phyloP scores from a whole-genome alignment of 1,140 invertebrate species.

The Lasaia peninsularis region DNA sequence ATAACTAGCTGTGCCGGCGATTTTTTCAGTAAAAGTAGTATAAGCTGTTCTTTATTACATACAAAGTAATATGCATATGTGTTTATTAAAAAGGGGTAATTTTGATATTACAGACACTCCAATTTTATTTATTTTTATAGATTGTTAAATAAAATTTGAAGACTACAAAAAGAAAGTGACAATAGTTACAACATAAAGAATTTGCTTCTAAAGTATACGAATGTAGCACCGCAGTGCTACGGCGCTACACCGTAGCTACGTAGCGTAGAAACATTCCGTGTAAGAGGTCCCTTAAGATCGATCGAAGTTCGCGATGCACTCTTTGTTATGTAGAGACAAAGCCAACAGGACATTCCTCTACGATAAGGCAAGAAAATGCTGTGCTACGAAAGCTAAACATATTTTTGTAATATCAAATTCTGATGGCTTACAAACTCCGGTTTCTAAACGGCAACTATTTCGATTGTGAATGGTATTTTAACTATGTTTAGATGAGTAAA shows the following conservation, averaged over 20 bases:
- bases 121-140: too few species aligned
- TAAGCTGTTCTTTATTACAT: too few species aligned
- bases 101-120: too few species aligned
- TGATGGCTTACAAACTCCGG: not conserved
- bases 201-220: not conserved
- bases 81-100: too few species aligned
- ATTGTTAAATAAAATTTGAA: too few species aligned
- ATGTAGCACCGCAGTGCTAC: not conserved
- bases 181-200: too few species aligned
- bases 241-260: not conserved
- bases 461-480: not conserved
- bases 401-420: not conserved
- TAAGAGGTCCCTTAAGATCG: slow-evolving; percentile 42
- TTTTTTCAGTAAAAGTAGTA: too few species aligned
- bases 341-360: slow-evolving; percentile 29
- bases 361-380: slow-evolving; percentile 47
- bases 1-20: too few species aligned
- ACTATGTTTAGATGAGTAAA: too few species aligned
- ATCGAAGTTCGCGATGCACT: slow-evolving; percentile 27
- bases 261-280: slow-evolving; percentile 27
- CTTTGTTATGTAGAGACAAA: slow-evolving; percentile 44
- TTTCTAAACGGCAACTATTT: not conserved
- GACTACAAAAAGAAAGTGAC: too few species aligned
- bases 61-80: too few species aligned
- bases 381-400: slow-evolving; percentile 21